Conservation (phyloP, 1,140 invertebrate species). For the Hormaphis cornu region DNA sequence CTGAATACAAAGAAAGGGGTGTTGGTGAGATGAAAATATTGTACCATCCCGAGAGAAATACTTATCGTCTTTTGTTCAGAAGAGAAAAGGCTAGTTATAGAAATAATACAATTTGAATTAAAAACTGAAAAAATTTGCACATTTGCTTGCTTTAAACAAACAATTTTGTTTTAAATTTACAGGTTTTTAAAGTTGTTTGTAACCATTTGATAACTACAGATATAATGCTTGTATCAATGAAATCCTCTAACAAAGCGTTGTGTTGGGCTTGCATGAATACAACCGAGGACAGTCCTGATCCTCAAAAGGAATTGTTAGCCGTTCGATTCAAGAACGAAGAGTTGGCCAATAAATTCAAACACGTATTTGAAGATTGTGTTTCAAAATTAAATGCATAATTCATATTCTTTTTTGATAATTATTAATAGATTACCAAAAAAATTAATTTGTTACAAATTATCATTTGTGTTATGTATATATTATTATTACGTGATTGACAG, state of each 20-base stretch:
- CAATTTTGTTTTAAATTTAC: conserved; percentile 39
- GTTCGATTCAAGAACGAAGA: conserved; percentile 63
- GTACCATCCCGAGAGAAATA: conserved; percentile 47
- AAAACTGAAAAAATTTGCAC: background rate
- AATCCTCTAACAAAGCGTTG: conserved; percentile 55
- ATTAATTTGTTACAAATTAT: conserved; percentile 1
- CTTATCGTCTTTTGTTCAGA: conserved; percentile 67
- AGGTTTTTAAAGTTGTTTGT: conserved; percentile 60
- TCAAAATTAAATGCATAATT: conserved; percentile 1
- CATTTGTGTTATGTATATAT: background rate
- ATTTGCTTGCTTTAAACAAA: background rate
- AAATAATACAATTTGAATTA: background rate
- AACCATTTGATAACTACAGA: conserved; percentile 58
- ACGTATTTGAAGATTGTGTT: conserved; percentile 32
- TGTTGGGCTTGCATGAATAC: conserved; percentile 52
- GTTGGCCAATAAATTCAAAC: conserved; percentile 36
- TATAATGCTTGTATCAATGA: conserved; percentile 53
- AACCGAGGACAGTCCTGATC: conserved; percentile 63
- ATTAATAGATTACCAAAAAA: background rate
- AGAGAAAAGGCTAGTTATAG: conserved; percentile 58
- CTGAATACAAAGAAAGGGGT: conserved; percentile 88
- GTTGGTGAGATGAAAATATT: conserved; percentile 58
- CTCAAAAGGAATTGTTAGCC: conserved; percentile 60
- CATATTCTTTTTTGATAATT: background rate
- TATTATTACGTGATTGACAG: background rate